Base-by-base conservation (phyloP, 2,113 vertebrate genomes). In the Machaerirhynchus nigripectus region DNA sequence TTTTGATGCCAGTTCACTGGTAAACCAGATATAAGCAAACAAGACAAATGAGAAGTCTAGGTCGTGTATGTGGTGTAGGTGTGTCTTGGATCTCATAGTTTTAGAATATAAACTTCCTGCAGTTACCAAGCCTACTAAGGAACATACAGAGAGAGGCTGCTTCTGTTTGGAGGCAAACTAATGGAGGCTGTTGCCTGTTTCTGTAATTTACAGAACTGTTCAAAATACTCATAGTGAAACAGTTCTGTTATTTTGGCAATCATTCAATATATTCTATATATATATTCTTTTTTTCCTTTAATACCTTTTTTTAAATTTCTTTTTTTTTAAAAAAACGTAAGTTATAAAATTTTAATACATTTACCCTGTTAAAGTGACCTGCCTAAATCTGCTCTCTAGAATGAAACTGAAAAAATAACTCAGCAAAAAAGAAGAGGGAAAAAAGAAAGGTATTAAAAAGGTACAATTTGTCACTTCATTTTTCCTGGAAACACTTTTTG, bases 301-400 rank as follows among this genome's bases (percentile, higher is more conserved):
- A 42, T 84, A n/a, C 9, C 27, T 79, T 92, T 88, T 70, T 85
- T 70, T 89, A 83, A 26, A 24, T 59, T 59, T 35, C 7, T 33
- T 82, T 95, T 96, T 89, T 95, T 95, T 39, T 61, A 87, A 87
- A 35, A 35, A 71, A 46, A 71, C 47, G 89, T 86, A 94, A 94
- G 31, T 87, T 96, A 96, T 81, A 89, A 92, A 95, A 93, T 91
- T 90, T 96, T 76, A 79, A 21, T 57, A 4, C 61, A 61, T 73
- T 84, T 65, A 94, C 78, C n/a, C 8, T 95, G 76, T 89, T 94
- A 86, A 82, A 49, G 44, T 77, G 85, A 53, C 20, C 26, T 71
- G 65, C 94, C 97, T 97, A 92, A 93, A 94, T 95, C 82, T 95
- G 64, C 69, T 95, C 76, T 90, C 84, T 84, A 87, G 71, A 95